A percentile compares a stretch with the other conserved stretches of the same genome.
Evolutionary conservation across 2,797 vertebrate genomes (phyloP).

Genomic region (Sebastes goodei): DNA sequence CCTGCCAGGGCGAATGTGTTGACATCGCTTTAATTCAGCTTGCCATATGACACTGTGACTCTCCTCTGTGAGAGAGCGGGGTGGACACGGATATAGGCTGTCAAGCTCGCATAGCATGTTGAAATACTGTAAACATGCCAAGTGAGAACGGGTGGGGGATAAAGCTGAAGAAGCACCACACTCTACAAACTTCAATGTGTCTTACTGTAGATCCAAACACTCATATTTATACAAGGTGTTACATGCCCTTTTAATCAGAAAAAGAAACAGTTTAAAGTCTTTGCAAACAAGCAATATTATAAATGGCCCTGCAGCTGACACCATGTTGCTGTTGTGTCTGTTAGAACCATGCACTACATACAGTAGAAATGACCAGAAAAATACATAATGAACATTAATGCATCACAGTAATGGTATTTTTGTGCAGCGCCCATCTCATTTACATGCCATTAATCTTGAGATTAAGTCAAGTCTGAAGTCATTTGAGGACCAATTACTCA

Average conservation of each 20-base stretch:
- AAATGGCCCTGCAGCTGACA: not conserved
- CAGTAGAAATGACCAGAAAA: not conserved
- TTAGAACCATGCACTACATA: not conserved
- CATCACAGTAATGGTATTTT: not conserved
- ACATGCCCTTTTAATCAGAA: not conserved
- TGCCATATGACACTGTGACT: conserved; percentile 69
- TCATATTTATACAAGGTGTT: not conserved
- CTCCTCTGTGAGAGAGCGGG: conserved; percentile 22
- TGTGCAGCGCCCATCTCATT: conserved; percentile 1
- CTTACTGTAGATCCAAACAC: not conserved
- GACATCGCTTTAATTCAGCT: conserved; percentile 81
- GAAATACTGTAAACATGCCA: conserved; percentile 61
- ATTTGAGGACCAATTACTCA: not conserved
- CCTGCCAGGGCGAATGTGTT: conserved; percentile 77
- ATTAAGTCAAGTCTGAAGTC: not conserved
- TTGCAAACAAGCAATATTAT: not conserved
- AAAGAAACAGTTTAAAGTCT: not conserved
- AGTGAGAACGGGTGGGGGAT: conserved; percentile 29
- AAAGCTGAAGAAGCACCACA: conserved; percentile 12
- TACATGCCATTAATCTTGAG: not conserved
- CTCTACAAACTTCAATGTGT: not conserved
- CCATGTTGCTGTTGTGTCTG: not conserved
- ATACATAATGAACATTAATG: not conserved
- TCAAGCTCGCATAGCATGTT: conserved; percentile 62
- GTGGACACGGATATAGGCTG: conserved; percentile 58